phyloP scores from a whole-genome alignment of 2,113 vertebrate species.

The Hipposideros armiger region DNA sequence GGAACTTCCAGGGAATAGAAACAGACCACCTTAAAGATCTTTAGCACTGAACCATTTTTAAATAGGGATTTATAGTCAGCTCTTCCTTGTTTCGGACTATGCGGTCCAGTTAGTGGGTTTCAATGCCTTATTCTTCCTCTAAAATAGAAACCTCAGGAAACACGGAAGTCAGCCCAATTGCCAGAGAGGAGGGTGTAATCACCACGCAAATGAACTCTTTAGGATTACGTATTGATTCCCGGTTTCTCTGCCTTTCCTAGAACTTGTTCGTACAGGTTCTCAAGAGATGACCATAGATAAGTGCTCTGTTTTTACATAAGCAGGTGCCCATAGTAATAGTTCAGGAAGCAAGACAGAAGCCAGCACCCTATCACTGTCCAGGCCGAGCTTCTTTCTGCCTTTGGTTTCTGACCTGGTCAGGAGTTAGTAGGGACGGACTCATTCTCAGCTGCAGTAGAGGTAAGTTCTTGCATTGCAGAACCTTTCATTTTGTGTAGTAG shows the following conservation, averaged over 20 bases:
- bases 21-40: conserved; percentile 47
- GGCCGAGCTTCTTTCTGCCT: conserved; percentile 56
- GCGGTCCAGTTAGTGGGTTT: background rate
- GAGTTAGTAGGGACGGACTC: conserved; percentile 39
- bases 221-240: background rate
- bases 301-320: background rate
- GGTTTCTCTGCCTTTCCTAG: background rate
- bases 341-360: conserved; percentile 1
- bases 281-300: background rate
- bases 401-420: conserved; percentile 55
- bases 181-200: background rate
- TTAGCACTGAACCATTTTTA: background rate
- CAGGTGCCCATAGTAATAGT: background rate
- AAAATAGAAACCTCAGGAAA: background rate
- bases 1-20: conserved; percentile 75
- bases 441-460: conserved; percentile 62
- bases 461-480: conserved; percentile 48
- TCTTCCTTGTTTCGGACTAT: background rate
- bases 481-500: conserved; percentile 44
- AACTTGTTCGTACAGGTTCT: conserved; percentile 35
- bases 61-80: background rate
- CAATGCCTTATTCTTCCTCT: background rate
- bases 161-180: background rate
- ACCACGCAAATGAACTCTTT: background rate
- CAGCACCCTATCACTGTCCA: background rate